Evolutionary conservation across 2,113 vertebrate genomes (phyloP).

Genomic region (Gadus macrocephalus): DNA sequence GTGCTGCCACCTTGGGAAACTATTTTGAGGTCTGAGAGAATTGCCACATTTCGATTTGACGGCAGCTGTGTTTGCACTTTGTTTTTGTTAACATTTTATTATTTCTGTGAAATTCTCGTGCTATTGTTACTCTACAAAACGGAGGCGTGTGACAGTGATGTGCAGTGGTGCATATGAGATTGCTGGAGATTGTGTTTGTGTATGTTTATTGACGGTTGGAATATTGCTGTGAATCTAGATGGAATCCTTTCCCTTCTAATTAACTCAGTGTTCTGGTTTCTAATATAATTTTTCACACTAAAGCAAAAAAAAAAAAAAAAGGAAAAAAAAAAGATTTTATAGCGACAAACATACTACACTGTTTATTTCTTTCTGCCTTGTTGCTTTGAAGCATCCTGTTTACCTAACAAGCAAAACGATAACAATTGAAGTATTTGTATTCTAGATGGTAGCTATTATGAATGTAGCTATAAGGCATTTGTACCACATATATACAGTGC

Average conservation of each 20-base stretch:
- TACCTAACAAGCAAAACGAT: constrained; percentile 39
- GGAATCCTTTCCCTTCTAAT: constrained; percentile 53
- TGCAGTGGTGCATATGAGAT: constrained; percentile 61
- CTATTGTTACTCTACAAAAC: constrained; percentile 62
- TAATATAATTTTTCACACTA: constrained; percentile 39
- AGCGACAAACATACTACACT: not conserved
- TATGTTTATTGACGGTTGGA: constrained; percentile 62
- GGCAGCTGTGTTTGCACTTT: constrained; percentile 78
- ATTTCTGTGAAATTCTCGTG: constrained; percentile 78
- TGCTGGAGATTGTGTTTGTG: constrained; percentile 52
- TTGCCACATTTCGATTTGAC: constrained; percentile 63
- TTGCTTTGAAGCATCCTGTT: constrained; percentile 60
- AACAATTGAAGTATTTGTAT: constrained; percentile 24
- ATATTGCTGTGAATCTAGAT: constrained; percentile 73
- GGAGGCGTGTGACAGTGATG: constrained; percentile 59
- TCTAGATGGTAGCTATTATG: constrained; percentile 51
- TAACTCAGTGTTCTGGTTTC: constrained; percentile 59
- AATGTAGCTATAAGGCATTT: constrained; percentile 52
- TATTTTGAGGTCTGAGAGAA: constrained; percentile 60
- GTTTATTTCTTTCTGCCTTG: constrained; percentile 34
- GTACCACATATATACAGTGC: constrained; percentile 13
- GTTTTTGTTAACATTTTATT: constrained; percentile 72
- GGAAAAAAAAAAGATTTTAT: no score
- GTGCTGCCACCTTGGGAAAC: constrained; percentile 54
- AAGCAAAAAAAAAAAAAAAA: constrained; percentile 2